Conservation (phyloP, 2,113 vertebrate genomes). For the Sminthopsis crassicaudata region DNA sequence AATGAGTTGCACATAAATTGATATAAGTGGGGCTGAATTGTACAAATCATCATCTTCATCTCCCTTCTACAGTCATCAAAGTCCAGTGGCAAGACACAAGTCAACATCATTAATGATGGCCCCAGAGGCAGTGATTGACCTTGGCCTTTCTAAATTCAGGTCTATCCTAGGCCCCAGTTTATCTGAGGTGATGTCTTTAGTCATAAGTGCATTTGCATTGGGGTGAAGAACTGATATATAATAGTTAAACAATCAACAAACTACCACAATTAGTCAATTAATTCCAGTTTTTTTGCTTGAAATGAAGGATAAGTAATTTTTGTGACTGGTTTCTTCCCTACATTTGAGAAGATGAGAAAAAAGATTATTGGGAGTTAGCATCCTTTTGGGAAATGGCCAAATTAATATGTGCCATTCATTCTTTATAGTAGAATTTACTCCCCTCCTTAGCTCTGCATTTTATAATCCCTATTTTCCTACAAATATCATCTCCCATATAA, state of each 20-base stretch:
- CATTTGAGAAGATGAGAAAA: not conserved
- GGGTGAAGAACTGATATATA: fast-evolving
- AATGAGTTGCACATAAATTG: not conserved
- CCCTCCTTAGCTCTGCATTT: not conserved
- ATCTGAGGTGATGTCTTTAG: not conserved
- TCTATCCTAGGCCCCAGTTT: not conserved
- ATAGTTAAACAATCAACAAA: not conserved
- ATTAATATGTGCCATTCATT: not conserved
- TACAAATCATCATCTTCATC: not conserved
- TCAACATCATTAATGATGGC: not conserved
- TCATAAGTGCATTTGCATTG: fast-evolving
- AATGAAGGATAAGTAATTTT: not conserved
- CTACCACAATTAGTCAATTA: fast-evolving
- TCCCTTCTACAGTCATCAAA: not conserved
- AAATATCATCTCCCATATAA: not conserved
- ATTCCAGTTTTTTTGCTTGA: not conserved
- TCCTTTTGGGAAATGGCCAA: not conserved
- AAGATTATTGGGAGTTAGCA: not conserved
- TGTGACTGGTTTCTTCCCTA: not conserved
- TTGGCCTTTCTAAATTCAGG: not conserved
- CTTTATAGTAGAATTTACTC: not conserved
- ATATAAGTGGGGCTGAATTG: not conserved
- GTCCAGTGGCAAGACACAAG: not conserved
- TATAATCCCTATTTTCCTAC: not conserved
- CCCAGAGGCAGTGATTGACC: not conserved